phyloP scores from a whole-genome alignment of 2,888 invertebrate species.

The Clunio marinus region DNA sequence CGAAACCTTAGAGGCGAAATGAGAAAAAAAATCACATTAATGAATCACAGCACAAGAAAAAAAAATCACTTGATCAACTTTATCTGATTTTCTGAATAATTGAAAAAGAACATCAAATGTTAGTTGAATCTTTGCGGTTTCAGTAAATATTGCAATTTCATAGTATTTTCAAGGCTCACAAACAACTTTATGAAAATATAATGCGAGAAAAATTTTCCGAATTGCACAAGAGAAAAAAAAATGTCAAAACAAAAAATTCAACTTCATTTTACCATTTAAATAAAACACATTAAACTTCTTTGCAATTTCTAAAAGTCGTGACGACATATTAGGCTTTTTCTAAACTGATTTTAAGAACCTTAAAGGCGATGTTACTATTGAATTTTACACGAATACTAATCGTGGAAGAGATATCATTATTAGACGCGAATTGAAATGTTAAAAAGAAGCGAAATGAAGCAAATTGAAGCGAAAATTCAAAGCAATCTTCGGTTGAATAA shows the following conservation, averaged over 20 bases:
- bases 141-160: too few species aligned
- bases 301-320: slow-evolving; percentile 71
- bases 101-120: neutral
- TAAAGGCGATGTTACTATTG: too few species aligned
- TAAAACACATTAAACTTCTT: slow-evolving; percentile 88
- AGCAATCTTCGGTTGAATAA: too few species aligned
- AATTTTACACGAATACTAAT: too few species aligned
- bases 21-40: slow-evolving; percentile 22
- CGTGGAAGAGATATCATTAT: too few species aligned
- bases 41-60: slow-evolving; percentile 40
- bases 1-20: slow-evolving; percentile 59
- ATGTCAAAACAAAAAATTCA: neutral
- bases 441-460: too few species aligned
- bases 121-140: too few species aligned
- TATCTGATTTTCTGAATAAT: too few species aligned
- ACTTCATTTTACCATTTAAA: slow-evolving; percentile 64
- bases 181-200: too few species aligned
- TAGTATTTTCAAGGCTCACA: too few species aligned
- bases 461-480: too few species aligned
- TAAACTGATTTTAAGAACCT: neutral
- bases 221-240: neutral
- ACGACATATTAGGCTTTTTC: slow-evolving; percentile 45
- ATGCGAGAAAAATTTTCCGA: neutral
- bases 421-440: too few species aligned
- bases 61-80: slow-evolving; percentile 11